phyloP scores from a whole-genome alignment of 2,113 vertebrate genomes.

The Microcebus ravelobensis region DNA sequence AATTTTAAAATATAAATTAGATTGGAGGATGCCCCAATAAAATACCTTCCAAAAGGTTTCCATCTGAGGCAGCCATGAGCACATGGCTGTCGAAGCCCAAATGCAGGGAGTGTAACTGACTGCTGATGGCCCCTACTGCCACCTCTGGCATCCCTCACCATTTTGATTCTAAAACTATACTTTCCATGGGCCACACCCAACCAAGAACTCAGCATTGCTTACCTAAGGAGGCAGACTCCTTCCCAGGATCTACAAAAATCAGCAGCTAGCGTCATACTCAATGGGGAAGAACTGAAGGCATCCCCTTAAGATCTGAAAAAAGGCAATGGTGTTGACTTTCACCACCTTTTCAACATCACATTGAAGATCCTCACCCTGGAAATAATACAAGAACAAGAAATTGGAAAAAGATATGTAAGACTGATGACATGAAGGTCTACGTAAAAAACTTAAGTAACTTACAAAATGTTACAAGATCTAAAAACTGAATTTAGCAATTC shows the following conservation, averaged over 20 bases:
- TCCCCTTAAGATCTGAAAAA: background rate
- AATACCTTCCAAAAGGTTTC: background rate
- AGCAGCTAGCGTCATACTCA: background rate
- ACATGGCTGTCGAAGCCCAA: background rate
- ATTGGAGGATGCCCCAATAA: background rate
- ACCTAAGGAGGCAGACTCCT: background rate
- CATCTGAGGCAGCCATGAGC: background rate
- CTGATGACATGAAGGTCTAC: background rate
- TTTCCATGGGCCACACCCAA: background rate
- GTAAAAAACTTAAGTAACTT: background rate
- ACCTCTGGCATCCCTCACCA: background rate
- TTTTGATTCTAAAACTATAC: background rate
- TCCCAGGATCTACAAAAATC: background rate
- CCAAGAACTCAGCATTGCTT: background rate
- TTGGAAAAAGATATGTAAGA: background rate
- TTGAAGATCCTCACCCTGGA: background rate
- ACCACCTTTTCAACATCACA: background rate
- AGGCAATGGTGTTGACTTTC: background rate
- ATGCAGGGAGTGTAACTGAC: rapidly evolving
- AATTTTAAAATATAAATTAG: background rate
- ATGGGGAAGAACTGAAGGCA: background rate
- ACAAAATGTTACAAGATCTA: background rate
- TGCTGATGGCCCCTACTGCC: no score
- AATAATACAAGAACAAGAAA: background rate
- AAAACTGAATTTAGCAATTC: background rate